Percentiles rank a stretch among this genome's conserved stretches.
These are phyloP conservation scores for Aromia moschata DNA, from an alignment of 2,888 invertebrate species.

Conservation along the genomic window DNA sequence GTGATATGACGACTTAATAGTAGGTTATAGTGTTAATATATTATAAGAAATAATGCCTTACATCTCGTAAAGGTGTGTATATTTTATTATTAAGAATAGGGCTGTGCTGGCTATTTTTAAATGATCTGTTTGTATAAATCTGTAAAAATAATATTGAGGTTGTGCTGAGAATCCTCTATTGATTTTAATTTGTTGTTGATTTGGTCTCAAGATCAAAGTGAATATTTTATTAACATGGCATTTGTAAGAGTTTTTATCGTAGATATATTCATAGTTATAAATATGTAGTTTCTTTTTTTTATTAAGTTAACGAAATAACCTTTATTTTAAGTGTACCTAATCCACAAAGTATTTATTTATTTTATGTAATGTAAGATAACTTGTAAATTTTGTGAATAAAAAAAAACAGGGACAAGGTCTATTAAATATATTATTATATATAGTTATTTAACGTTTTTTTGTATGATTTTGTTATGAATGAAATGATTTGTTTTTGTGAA, in stretches of 20 bases:
- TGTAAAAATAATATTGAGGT: conserved; percentile 27
- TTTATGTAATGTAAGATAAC: conserved; percentile 45
- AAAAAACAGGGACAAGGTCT: conserved; percentile 46
- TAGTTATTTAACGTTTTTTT: conserved; percentile 32
- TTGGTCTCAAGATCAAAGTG: conserved; percentile 39
- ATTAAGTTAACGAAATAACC: conserved; percentile 11
- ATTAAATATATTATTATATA: conserved; percentile 30
- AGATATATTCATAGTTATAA: conserved; percentile 19
- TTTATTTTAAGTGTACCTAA: conserved; percentile 23
- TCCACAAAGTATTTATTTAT: conserved; percentile 39
- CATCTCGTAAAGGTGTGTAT: conserved; percentile 28
- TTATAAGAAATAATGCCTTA: conserved; percentile 34
- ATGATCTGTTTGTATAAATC: conserved; percentile 32
- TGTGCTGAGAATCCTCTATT: conserved; percentile 25
- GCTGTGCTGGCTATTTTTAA: conserved; percentile 49
- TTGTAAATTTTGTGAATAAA: conserved; percentile 49
- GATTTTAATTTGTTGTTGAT: conserved; percentile 40
- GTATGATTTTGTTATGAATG: conserved; percentile 36
- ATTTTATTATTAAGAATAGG: conserved; percentile 43
- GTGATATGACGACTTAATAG: conserved; percentile 24
- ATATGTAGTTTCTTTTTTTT: conserved; percentile 13
- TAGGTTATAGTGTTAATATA: conserved; percentile 5
- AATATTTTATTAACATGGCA: conserved; percentile 38
- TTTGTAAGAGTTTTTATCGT: conserved; percentile 27
- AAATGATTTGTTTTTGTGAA: conserved; percentile 37